Evolutionary conservation across 2,797 vertebrate genomes (phyloP).

Genomic region (Argentina silus): DNA sequence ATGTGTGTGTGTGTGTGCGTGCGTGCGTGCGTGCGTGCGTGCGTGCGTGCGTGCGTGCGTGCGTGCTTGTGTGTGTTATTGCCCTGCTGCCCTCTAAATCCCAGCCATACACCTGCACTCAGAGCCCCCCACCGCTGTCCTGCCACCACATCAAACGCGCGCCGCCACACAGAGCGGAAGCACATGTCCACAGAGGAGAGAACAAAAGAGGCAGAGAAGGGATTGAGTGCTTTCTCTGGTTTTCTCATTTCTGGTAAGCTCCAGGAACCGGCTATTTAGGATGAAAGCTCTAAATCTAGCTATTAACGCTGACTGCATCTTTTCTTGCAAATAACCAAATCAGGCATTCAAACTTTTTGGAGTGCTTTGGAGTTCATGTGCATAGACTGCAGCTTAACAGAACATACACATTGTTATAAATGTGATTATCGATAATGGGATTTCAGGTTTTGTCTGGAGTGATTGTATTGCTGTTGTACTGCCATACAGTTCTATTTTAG

Average conservation of each 20-base stretch:
- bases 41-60: slow-evolving; percentile 12
- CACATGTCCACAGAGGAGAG: slow-evolving; percentile 62
- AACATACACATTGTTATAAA: neutral
- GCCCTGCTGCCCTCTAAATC: slow-evolving; percentile 45
- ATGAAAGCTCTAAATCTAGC: slow-evolving; percentile 15
- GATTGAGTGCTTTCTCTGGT: slow-evolving; percentile 33
- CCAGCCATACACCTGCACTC: slow-evolving; percentile 50
- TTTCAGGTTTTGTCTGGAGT: neutral
- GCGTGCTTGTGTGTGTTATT: slow-evolving; percentile 5
- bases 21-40: slow-evolving; percentile 6
- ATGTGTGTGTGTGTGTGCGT: slow-evolving; percentile 13
- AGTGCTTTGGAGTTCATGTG: neutral
- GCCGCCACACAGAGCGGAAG: slow-evolving; percentile 68
- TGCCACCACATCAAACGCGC: slow-evolving; percentile 43
- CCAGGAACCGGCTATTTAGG: neutral
- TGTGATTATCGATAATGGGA: neutral
- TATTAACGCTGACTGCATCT: slow-evolving; percentile 8
- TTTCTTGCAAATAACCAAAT: slow-evolving; percentile 1
- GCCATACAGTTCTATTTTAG: neutral
- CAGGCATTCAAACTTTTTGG: slow-evolving; percentile 4
- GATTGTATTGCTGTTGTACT: neutral
- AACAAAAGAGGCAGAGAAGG: slow-evolving; percentile 59
- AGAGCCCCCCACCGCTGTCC: slow-evolving; percentile 36
- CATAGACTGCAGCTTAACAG: neutral
- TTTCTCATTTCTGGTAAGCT: slow-evolving; percentile 19